These are phyloP conservation scores for Chlorospingus semifuscus DNA, from an alignment of 2,797 vertebrate genomes.

Conservation along the genomic window DNA sequence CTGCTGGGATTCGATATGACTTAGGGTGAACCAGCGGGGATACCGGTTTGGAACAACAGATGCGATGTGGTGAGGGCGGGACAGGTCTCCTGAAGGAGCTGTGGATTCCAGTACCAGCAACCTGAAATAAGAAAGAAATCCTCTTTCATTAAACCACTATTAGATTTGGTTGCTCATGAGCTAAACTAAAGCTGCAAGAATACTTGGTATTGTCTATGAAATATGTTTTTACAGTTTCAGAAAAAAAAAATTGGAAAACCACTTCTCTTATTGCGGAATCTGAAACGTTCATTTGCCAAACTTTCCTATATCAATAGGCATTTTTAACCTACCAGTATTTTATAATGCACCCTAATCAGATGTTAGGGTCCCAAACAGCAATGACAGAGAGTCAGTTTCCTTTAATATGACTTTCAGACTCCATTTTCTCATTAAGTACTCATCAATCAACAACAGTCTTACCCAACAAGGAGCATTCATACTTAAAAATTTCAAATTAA, in stretches of 20 bases:
- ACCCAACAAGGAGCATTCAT: neutral
- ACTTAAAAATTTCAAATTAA: neutral
- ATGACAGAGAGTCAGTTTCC: neutral
- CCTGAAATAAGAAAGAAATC: slow-evolving; percentile 69
- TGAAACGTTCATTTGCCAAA: neutral
- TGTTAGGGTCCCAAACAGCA: neutral
- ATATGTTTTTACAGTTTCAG: neutral
- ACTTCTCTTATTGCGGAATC: neutral
- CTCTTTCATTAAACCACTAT: neutral
- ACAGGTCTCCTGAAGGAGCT: slow-evolving; percentile 85
- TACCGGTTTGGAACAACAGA: slow-evolving; percentile 93
- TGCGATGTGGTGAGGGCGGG: slow-evolving; percentile 91
- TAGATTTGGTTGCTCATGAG: neutral
- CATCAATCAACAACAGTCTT: neutral
- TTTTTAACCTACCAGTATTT: neutral
- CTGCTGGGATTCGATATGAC: slow-evolving; percentile 98
- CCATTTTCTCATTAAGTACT: neutral
- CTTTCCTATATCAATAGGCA: neutral
- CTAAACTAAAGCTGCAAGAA: neutral
- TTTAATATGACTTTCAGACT: neutral
- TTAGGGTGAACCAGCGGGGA: slow-evolving; percentile 97
- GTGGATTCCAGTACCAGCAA: slow-evolving; percentile 94
- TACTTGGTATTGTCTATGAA: neutral
- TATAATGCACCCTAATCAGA: neutral
- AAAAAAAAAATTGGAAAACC: neutral